Percentiles rank a stretch among this genome's conserved stretches.
Evolutionary conservation across 2,113 vertebrate species (phyloP).

Genomic region (Anguilla rostrata): DNA sequence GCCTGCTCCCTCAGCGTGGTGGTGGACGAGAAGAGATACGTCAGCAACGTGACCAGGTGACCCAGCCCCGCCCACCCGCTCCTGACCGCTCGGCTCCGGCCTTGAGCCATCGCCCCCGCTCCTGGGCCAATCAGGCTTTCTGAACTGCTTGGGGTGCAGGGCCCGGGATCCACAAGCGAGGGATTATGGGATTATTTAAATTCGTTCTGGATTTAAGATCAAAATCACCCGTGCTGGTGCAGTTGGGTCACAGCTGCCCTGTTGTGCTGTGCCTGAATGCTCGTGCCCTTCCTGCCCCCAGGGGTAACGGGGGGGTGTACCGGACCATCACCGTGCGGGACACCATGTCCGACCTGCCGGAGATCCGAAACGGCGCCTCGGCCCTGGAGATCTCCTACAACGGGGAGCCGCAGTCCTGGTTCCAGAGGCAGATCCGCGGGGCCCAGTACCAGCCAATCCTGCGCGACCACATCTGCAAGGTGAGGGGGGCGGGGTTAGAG

Average conservation of each 20-base stretch:
- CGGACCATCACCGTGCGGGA: constrained; percentile 94
- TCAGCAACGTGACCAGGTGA: constrained; percentile 92
- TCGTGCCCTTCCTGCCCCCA: constrained; percentile 41
- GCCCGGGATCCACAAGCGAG: too few relatives aligned
- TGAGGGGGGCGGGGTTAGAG: constrained; percentile 43
- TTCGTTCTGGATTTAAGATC: too few relatives aligned
- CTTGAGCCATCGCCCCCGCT: too few relatives aligned
- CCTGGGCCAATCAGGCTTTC: too few relatives aligned
- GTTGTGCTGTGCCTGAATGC: neutral
- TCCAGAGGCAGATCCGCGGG: constrained; percentile 93
- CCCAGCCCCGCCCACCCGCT: neutral
- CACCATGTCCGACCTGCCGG: constrained; percentile 93
- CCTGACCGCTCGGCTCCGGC: too few relatives aligned
- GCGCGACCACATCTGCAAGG: constrained; percentile 96
- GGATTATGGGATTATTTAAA: too few relatives aligned
- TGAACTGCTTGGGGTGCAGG: too few relatives aligned
- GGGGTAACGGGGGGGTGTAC: constrained; percentile 86
- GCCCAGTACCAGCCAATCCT: constrained; percentile 97
- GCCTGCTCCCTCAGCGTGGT: constrained; percentile 89
- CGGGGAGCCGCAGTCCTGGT: constrained; percentile 96
- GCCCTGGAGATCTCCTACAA: constrained; percentile 91
- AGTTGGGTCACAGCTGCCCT: too few relatives aligned
- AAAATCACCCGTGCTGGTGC: too few relatives aligned
- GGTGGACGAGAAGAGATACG: constrained; percentile 89
- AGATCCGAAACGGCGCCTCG: constrained; percentile 87